Evolutionary conservation across 2,113 vertebrate species (phyloP), one percentile per base, ranked within the genome.

Genomic region (Smithornis capensis): DNA sequence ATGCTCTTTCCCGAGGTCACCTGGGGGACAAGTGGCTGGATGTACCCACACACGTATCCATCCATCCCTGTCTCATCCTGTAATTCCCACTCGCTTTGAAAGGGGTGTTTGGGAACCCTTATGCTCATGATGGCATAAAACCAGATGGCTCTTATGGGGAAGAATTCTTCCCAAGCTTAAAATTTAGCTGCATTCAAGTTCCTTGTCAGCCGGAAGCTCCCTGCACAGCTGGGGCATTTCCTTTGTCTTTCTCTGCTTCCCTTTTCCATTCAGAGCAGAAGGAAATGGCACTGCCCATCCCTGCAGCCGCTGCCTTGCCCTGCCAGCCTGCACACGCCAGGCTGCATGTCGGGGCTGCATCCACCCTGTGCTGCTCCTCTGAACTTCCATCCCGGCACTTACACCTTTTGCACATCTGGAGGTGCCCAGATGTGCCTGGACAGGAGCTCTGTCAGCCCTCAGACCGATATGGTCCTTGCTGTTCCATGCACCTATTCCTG

Each of bases 181-280:
- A 62, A 74, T 74, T 42, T 40, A 19, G 4, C 35, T 69, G 2
- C 1, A 42, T 69, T 89, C 42, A 1, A 59, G 87, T 62, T 83
- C 71, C 76, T 65, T 6, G 24, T 77, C 22, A 25, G 42, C 33
- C 25, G 4, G 87, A 83, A 94, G 18, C 91, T 91, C 81, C 63
- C 47, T 24, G 83, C 35, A 5, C 80, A 29, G 45, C 65, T 18
- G 29, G 52, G 68, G 10, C 42, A 12, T 90, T 86, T 90, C 53
- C 89, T 93, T 86, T 69, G 59, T 88, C 92, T 60, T 63, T 33
- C 45, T 73, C 71, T 21, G 68, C 92, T 94, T 94, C 92, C 90
- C 75, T 92, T 94, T 95, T 90, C 79, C 21, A 5, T 33, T 88
- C 40, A 7, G 76, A 88, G 74, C 45, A 65, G 40, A 49, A 81